Evolutionary conservation across 2,888 invertebrate genomes (phyloP).

Genomic region (Epirrhoe alternata): DNA sequence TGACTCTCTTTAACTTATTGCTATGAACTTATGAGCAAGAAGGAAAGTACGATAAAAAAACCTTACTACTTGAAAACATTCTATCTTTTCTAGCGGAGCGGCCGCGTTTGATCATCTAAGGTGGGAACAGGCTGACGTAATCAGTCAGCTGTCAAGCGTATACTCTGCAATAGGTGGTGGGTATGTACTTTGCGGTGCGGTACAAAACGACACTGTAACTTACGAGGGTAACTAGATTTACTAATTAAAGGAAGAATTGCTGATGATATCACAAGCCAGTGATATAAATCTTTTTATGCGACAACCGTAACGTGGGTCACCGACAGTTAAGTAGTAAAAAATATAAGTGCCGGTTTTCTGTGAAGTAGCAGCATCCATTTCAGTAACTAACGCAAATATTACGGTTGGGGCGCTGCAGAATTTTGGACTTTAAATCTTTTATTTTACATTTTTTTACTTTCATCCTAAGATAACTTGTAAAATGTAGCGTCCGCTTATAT

Average conservation of each 20-base stretch:
- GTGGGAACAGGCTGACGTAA: slow-evolving; percentile 8
- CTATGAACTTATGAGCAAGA: no score
- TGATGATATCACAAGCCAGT: slow-evolving; percentile 21
- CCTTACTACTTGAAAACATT: no score
- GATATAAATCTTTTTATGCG: slow-evolving; percentile 23
- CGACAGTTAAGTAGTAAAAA: slow-evolving; percentile 22
- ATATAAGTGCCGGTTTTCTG: slow-evolving; percentile 14
- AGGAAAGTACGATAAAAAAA: no score
- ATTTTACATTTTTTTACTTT: slow-evolving; percentile 49
- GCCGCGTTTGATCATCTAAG: no score
- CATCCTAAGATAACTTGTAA: slow-evolving; percentile 58
- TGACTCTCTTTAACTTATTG: no score
- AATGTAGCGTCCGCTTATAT: slow-evolving; percentile 50
- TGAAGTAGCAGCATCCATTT: slow-evolving; percentile 7
- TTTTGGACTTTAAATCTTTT: slow-evolving; percentile 18
- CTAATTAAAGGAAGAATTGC: slow-evolving; percentile 9
- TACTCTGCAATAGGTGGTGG: neutral
- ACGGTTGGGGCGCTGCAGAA: slow-evolving; percentile 9
- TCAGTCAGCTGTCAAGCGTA: slow-evolving; percentile 19
- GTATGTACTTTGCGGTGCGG: slow-evolving; percentile 2
- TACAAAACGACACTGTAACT: slow-evolving; percentile 9
- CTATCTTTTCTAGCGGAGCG: no score
- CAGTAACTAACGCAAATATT: slow-evolving; percentile 17
- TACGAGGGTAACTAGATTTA: neutral
- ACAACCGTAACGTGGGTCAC: slow-evolving; percentile 18